These are phyloP conservation scores for Artibeus lituratus DNA, from an alignment of 2,797 vertebrate species.

Conservation along the genomic window DNA sequence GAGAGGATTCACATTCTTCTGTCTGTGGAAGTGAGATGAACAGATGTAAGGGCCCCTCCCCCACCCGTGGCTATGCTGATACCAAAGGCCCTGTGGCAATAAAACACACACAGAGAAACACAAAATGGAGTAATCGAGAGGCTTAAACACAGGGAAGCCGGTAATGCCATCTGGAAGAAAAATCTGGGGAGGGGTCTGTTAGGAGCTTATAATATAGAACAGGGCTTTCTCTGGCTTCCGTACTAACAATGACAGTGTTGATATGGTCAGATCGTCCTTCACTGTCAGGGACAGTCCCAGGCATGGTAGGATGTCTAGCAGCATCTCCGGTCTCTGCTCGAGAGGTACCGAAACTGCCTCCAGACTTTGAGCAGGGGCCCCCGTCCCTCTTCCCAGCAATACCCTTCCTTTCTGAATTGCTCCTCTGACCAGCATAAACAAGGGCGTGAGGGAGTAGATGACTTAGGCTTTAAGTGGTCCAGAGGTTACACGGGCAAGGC, in stretches of 20 bases:
- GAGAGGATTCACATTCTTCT: background rate
- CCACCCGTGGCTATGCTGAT: rapidly evolving
- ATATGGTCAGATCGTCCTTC: rapidly evolving
- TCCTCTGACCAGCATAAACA: background rate
- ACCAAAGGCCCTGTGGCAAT: background rate
- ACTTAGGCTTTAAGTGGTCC: rapidly evolving
- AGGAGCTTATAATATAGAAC: background rate
- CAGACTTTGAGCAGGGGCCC: too few relatives aligned
- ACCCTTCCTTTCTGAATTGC: background rate
- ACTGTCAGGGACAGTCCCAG: too few relatives aligned
- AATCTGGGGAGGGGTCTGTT: background rate
- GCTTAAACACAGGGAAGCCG: too few relatives aligned
- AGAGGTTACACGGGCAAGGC: background rate
- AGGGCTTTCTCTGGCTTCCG: background rate
- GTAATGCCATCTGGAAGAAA: background rate
- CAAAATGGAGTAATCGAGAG: background rate
- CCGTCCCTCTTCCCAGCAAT: too few relatives aligned
- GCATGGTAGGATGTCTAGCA: too few relatives aligned
- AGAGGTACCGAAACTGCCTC: background rate
- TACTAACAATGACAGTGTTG: rapidly evolving
- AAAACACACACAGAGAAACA: background rate
- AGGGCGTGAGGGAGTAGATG: background rate
- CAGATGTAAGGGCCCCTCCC: background rate
- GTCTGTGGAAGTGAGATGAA: background rate
- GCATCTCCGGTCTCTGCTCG: background rate